Evolutionary conservation across 2,113 vertebrate genomes (phyloP).

Genomic region (Zosterops hypoxanthus): DNA sequence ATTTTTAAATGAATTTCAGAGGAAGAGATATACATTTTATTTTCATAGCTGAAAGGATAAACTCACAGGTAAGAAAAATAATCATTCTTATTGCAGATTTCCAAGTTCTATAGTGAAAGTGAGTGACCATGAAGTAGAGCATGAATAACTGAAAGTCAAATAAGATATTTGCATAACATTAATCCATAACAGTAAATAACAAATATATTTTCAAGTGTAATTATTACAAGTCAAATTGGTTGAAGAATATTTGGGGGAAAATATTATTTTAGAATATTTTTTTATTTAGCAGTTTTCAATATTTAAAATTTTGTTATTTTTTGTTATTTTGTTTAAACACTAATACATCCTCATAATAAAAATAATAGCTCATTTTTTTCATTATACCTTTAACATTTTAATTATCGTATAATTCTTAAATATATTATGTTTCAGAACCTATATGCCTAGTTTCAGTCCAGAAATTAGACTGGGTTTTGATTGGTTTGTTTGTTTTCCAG

Average conservation of each 20-base stretch:
- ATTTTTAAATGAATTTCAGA: not conserved
- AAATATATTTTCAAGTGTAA: not conserved
- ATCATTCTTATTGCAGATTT: not conserved
- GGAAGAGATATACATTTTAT: not conserved
- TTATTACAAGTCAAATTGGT: not conserved
- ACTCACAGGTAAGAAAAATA: not conserved
- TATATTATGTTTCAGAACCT: not conserved
- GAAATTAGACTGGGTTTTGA: not conserved
- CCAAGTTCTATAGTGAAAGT: not conserved
- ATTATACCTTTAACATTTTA: not conserved
- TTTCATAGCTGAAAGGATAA: not conserved
- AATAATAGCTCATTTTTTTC: not conserved
- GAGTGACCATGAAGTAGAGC: not conserved
- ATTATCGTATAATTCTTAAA: not conserved
- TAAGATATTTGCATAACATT: not conserved
- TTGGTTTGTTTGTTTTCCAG: not conserved
- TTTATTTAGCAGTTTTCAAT: not conserved
- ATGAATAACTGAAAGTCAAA: not conserved
- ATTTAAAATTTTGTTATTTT: too few species aligned
- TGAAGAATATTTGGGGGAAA: not conserved
- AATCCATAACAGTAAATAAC: not conserved
- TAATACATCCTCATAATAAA: not conserved
- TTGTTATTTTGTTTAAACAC: not conserved
- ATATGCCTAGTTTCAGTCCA: not conserved
- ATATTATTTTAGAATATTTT: not conserved